Conservation (phyloP, 2,797 vertebrate genomes). For the Malurus splendens region DNA sequence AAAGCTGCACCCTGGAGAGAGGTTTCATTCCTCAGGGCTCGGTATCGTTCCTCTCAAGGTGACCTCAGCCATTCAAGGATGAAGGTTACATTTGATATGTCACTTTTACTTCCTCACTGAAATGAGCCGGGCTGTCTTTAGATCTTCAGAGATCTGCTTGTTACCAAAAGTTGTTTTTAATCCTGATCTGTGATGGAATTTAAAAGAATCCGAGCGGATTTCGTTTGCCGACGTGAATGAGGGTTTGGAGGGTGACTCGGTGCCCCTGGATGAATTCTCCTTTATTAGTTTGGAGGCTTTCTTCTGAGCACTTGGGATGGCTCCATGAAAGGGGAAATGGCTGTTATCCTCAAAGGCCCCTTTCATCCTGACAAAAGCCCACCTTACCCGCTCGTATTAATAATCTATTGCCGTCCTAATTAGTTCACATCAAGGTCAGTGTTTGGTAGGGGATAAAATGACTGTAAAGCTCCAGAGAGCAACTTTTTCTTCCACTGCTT, state of each 20-base stretch:
- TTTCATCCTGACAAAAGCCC: constrained; percentile 42
- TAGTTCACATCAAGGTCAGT: constrained; percentile 64
- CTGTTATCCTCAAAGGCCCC: constrained; percentile 71
- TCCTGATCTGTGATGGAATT: constrained; percentile 55
- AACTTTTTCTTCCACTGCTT: background rate
- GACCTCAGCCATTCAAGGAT: constrained; percentile 63
- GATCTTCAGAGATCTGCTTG: constrained; percentile 69
- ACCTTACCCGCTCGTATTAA: constrained; percentile 38
- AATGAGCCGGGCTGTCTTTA: constrained; percentile 59
- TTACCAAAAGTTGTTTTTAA: constrained; percentile 54
- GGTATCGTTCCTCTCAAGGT: constrained; percentile 66
- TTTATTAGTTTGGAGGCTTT: constrained; percentile 64
- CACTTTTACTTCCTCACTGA: constrained; percentile 62
- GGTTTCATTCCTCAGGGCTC: constrained; percentile 33
- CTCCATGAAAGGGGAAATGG: constrained; percentile 49
- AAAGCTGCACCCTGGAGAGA: constrained; percentile 60
- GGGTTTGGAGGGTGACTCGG: constrained; percentile 22
- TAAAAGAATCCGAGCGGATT: constrained; percentile 60
- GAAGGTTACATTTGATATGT: constrained; percentile 74
- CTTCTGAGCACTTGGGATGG: constrained; percentile 64
- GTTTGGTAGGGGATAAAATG: constrained; percentile 22
- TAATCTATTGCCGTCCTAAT: constrained; percentile 61
- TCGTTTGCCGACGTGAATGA: constrained; percentile 42
- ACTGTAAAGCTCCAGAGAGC: constrained; percentile 17
- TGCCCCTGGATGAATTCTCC: constrained; percentile 60